Percentiles rank a stretch among this genome's conserved stretches.
These are phyloP conservation scores for Callimorpha dominula DNA, from an alignment of 2,888 invertebrate genomes.

Conservation along the genomic window DNA sequence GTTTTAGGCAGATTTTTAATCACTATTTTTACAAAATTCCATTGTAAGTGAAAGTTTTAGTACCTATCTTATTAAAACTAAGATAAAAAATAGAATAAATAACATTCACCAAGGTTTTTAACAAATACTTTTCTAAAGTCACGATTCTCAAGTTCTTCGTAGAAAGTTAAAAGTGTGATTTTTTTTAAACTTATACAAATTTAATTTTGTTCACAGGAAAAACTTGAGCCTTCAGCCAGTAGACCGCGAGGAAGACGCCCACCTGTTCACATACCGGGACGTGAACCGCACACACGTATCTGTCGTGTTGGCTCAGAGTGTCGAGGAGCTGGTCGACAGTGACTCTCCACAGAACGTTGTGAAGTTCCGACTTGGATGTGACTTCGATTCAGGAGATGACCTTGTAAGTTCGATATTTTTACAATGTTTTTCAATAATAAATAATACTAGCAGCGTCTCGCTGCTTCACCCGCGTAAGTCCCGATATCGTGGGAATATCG, in stretches of 20 bases:
- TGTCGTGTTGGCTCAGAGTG: conserved; percentile 90
- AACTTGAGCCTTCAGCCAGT: conserved; percentile 91
- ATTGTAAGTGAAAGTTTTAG: no score
- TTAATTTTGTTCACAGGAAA: conserved; percentile 68
- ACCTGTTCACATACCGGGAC: conserved; percentile 91
- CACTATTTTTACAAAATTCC: no score
- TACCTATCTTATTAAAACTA: no score
- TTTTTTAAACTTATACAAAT: conserved; percentile 19
- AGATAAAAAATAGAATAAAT: no score
- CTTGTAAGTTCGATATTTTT: conserved; percentile 75
- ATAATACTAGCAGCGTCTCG: no score
- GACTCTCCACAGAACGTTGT: conserved; percentile 93
- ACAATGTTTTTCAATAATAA: no score
- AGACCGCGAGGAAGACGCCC: conserved; percentile 90
- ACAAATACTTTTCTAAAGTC: no score
- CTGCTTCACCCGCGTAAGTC: no score
- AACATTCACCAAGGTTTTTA: no score
- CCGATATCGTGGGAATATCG: no score
- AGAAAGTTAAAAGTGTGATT: background rate
- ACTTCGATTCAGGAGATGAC: conserved; percentile 89
- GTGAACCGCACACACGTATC: conserved; percentile 92
- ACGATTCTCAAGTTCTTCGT: no score
- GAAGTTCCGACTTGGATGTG: conserved; percentile 93
- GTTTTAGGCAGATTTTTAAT: no score
- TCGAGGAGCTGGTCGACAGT: conserved; percentile 93